Evolutionary conservation across 2,113 vertebrate species (phyloP), one percentile per base, ranked within the genome.

Genomic region (Monarcha castaneiventris): DNA sequence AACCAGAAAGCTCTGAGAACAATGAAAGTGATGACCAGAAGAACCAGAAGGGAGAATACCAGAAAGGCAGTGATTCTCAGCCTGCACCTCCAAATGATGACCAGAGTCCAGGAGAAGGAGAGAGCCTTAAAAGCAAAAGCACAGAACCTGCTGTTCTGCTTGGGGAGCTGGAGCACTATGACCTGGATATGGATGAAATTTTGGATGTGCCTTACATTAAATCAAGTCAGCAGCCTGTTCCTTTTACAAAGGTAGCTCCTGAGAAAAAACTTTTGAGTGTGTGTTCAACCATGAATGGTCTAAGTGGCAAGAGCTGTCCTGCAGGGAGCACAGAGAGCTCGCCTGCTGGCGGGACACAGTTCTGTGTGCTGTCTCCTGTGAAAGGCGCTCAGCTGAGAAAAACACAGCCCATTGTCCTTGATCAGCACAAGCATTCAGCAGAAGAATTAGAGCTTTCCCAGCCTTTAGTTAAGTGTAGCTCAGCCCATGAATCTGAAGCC

Each of bases 171-270:
- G 99, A 99, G 82, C 99, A 99, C 93, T 99, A 99, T 64, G 99
- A 99, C 84, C 98, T 99, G 77, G 99, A 99, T 97, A 99, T 99
- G 99, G 99, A 99, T 93, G 99, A 99, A 98, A 99, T 99, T 97
- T 98, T 99, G 97, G 99, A 99, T 46, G 99, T 99, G 98, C 99
- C 99, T 95, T 99, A 99, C 52, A 99, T 99, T 96, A 99, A 99
- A 96, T 99, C 99, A 95, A 99, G 93, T 76, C 99, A 99, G 69
- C 99, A 99, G 92, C 98, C 98, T 95, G 97, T 98, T 97, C 96
- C 99, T 19, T 98, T 99, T 90, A 98, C 98, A 26, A 98, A 98
- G 59, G 97, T 97, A 68, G 96, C 98, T 76, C 97, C 98, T 13
- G 99, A 99, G 84, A 99, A 99, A 97, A 98, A 98, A 61, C 91